Evolutionary conservation across 2,113 vertebrate genomes (phyloP).

Genomic region (Antechinus flavipes): DNA sequence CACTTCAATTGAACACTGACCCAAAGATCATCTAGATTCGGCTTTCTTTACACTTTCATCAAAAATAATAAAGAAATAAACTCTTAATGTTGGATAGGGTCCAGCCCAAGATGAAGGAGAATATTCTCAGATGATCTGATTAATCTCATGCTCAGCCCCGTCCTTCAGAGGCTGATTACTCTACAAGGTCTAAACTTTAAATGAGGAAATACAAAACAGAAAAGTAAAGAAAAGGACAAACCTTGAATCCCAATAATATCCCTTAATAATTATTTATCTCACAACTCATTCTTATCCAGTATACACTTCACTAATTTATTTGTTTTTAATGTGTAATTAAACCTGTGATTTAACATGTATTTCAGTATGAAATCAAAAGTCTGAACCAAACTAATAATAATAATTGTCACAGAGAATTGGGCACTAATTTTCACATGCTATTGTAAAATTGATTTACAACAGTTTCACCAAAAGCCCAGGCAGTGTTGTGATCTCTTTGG

Average conservation of each 20-base stretch:
- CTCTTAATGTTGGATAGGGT: background rate
- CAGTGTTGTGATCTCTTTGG: background rate
- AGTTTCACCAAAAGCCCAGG: background rate
- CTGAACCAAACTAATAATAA: background rate
- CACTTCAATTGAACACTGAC: too few species aligned
- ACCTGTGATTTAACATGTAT: background rate
- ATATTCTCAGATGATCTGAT: background rate
- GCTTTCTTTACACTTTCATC: too few species aligned
- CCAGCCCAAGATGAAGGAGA: background rate
- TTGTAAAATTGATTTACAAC: background rate
- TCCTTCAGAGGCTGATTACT: too few species aligned
- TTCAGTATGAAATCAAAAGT: background rate
- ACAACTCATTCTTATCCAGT: background rate
- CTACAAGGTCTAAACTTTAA: too few species aligned
- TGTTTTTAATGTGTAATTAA: background rate
- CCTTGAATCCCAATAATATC: too few species aligned
- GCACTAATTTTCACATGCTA: background rate
- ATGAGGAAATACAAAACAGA: too few species aligned
- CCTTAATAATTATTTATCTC: too few species aligned
- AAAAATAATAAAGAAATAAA: too few species aligned
- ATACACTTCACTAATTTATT: background rate
- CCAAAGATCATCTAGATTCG: too few species aligned
- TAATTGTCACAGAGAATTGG: background rate
- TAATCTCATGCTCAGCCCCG: too few species aligned
- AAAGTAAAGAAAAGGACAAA: too few species aligned